Evolutionary conservation across 2,888 invertebrate species (phyloP).

Genomic region (Ornithoptera alexandrae): DNA sequence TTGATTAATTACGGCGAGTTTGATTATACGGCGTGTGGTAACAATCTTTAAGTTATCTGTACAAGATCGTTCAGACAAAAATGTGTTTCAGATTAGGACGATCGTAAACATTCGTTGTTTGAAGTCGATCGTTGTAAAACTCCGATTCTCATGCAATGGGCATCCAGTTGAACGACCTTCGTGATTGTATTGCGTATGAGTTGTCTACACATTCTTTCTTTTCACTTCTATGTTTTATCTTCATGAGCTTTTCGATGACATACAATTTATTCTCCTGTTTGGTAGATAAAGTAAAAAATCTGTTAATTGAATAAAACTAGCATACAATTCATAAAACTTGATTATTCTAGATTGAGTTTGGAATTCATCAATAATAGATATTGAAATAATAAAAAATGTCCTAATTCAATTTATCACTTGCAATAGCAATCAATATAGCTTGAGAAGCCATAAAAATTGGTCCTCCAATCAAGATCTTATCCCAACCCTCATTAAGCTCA

Average conservation of each 20-base stretch:
- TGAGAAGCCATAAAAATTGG: conserved; percentile 34
- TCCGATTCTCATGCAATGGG: conserved; percentile 4
- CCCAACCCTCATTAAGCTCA: conserved; percentile 61
- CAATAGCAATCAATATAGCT: conserved; percentile 21
- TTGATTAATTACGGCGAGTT: conserved; percentile 62
- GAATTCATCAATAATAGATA: neutral
- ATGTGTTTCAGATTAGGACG: conserved; percentile 37
- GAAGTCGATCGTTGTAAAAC: conserved; percentile 9
- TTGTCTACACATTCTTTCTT: neutral
- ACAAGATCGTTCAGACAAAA: conserved; percentile 47
- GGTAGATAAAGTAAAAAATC: no score
- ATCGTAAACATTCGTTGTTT: conserved; percentile 36
- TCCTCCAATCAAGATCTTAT: conserved; percentile 53
- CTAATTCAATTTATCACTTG: conserved; percentile 20
- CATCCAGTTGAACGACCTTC: neutral
- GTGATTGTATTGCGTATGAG: conserved; percentile 1
- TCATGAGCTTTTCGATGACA: neutral
- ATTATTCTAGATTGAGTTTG: neutral
- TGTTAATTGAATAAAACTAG: no score
- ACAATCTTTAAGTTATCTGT: conserved; percentile 50
- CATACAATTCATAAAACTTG: no score
- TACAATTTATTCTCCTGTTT: no score
- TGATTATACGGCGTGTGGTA: conserved; percentile 54
- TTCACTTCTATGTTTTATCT: neutral
- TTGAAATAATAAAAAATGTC: neutral